Base-by-base conservation (phyloP, 2,888 invertebrate genomes). In the Eulithis testata region DNA sequence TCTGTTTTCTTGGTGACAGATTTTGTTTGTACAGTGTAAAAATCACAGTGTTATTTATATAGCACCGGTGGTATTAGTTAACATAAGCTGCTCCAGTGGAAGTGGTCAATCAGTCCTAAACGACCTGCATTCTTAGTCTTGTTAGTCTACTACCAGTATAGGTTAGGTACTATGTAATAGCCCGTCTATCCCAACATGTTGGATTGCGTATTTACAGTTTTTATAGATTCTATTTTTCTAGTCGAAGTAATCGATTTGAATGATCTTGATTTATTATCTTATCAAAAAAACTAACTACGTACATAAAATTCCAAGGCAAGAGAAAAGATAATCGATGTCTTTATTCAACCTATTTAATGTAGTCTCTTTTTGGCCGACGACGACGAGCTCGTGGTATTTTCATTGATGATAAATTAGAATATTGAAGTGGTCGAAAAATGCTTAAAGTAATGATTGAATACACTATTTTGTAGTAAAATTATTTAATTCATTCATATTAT, bases 31-130 rank as follows among this genome's bases (percentile, higher is more conserved):
- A 31, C 6, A 31, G 40, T 40, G 7, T 40, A 40, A 40, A 8
- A 1, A 9, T 40, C 40, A 40, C 40, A 40, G 9, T 50, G 11
- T 50, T 36, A 21, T n/a, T 11, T 43, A 40, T 40, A 59, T 51
- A 56, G 52, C 61, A 65, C 60, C 49, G 31, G 68, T 65, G 63
- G 71, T 77, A 83, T 86, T 82, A 81, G 71, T 63, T 66, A 72
- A 83, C 82, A 74, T 78, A 68, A 78, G 76, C 71, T 80, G 81
- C 77, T 76, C 76, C 68, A 75, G 80, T 89, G 91, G 91, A 92
- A 87, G 84, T 89, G 82, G 84, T 82, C 91, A 88, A 91, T 92
- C 91, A 91, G 84, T 80, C 85, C 9, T 81, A 82, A 81, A 83
- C 89, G 88, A 86, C 86, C 87, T 82, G 88, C 81, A 84, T 86